These are phyloP conservation scores for Phylloscopus trochilus DNA, from an alignment of 2,113 vertebrate genomes.

Conservation along the genomic window DNA sequence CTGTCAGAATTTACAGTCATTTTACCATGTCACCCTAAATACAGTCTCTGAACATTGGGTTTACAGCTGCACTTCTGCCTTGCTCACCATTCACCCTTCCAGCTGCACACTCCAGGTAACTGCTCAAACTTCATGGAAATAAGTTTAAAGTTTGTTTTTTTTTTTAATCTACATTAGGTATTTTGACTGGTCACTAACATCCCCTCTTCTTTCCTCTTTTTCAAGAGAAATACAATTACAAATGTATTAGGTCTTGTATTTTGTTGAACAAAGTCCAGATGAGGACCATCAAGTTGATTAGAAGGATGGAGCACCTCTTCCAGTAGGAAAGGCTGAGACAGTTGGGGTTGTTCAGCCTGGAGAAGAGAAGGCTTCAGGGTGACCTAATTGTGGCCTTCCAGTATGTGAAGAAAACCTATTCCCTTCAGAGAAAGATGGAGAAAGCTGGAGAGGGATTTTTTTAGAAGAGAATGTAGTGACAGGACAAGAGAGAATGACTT, in stretches of 20 bases:
- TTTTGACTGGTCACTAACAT: background rate
- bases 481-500: background rate
- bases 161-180: background rate
- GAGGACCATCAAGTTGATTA: background rate
- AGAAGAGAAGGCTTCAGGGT: background rate
- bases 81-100: background rate
- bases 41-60: background rate
- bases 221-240: background rate
- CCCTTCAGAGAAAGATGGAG: background rate
- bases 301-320: background rate
- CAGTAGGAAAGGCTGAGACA: background rate
- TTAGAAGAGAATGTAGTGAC: background rate
- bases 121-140: background rate
- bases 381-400: background rate
- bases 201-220: background rate
- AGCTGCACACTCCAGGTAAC: background rate
- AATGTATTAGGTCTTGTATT: background rate
- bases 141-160: background rate
- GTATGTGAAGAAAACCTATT: background rate
- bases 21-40: background rate
- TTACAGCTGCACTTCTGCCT: background rate
- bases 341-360: background rate
- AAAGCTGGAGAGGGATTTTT: background rate
- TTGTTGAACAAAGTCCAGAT: background rate
- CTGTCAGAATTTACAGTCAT: background rate